A percentile compares a stretch with the other conserved stretches of the same genome.
Evolutionary conservation across 2,888 invertebrate species (phyloP).

Genomic region (Ischnura elegans): DNA sequence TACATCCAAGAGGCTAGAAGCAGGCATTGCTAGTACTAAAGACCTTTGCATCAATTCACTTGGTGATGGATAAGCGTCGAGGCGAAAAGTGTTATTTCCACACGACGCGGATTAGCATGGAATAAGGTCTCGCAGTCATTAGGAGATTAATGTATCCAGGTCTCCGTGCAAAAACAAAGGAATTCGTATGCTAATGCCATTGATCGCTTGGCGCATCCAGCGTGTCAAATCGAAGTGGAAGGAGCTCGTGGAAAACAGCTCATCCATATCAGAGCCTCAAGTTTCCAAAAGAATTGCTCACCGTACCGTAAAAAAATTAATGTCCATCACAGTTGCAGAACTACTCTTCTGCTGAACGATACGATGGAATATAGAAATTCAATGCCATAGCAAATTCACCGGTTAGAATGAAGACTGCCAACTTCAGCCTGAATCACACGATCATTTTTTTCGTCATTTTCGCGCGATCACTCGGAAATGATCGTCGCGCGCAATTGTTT

Average conservation of each 20-base stretch:
- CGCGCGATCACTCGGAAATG: too few species aligned
- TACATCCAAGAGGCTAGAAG: not conserved
- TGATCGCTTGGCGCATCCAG: not conserved
- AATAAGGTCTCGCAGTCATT: not conserved
- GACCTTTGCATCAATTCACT: not conserved
- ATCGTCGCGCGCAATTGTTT: too few species aligned
- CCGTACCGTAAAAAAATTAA: too few species aligned
- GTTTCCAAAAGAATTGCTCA: too few species aligned
- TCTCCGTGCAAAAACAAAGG: constrained; percentile 22
- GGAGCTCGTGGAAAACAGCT: not conserved
- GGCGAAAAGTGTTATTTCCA: not conserved
- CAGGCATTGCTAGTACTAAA: not conserved
- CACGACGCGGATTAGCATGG: not conserved
- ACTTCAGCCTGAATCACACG: too few species aligned
- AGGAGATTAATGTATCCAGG: not conserved
- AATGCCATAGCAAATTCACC: too few species aligned
- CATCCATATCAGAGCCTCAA: not conserved
- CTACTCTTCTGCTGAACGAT: too few species aligned
- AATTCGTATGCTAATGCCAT: not conserved
- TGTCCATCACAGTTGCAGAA: too few species aligned
- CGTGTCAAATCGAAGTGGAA: constrained; percentile 19
- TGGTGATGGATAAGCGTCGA: not conserved
- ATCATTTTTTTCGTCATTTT: too few species aligned
- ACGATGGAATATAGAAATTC: too few species aligned
- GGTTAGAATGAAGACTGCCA: too few species aligned